Evolutionary conservation across 2,888 invertebrate species (phyloP).

Genomic region (Dyspetes luteomarginatus): DNA sequence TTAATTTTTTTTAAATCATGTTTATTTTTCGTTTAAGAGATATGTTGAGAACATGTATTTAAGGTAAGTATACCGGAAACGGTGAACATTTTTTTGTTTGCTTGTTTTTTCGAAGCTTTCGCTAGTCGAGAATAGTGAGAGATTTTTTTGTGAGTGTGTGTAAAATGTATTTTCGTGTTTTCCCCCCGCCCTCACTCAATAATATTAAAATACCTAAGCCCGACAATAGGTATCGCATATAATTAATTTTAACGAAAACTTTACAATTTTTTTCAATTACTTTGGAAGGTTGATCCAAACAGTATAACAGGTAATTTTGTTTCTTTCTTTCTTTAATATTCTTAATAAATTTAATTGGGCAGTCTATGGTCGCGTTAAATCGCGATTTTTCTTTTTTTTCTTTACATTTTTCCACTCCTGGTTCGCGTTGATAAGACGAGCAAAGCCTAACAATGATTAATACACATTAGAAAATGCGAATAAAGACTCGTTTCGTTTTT

Average conservation of each 20-base stretch:
- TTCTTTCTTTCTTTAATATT: conserved; percentile 43
- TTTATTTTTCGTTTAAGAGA: conserved; percentile 67
- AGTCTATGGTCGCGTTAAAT: conserved; percentile 50
- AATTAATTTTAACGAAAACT: conserved; percentile 62
- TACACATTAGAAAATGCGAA: conserved; percentile 55
- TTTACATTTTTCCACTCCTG: not conserved
- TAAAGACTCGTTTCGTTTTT: conserved; percentile 63
- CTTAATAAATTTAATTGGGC: conserved; percentile 61
- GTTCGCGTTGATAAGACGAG: conserved; percentile 44
- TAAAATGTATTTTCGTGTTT: conserved; percentile 20
- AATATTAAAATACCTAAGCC: conserved; percentile 55
- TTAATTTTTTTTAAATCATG: conserved; percentile 50
- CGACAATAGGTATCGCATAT: conserved; percentile 51
- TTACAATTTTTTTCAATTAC: conserved; percentile 61
- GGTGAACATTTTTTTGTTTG: conserved; percentile 63
- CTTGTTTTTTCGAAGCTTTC: conserved; percentile 51
- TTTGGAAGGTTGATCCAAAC: conserved; percentile 61
- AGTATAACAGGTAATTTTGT: conserved; percentile 63
- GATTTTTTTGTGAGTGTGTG: conserved; percentile 31
- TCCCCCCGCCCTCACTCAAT: not conserved
- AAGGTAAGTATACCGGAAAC: conserved; percentile 63
- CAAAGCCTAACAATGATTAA: conserved; percentile 56
- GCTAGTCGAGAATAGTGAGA: conserved; percentile 56
- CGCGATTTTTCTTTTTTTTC: conserved; percentile 38
- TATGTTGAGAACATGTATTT: conserved; percentile 76